These are phyloP conservation scores for Lepidurus packardi DNA, from an alignment of 1,140 invertebrate genomes.

Conservation along the genomic window DNA sequence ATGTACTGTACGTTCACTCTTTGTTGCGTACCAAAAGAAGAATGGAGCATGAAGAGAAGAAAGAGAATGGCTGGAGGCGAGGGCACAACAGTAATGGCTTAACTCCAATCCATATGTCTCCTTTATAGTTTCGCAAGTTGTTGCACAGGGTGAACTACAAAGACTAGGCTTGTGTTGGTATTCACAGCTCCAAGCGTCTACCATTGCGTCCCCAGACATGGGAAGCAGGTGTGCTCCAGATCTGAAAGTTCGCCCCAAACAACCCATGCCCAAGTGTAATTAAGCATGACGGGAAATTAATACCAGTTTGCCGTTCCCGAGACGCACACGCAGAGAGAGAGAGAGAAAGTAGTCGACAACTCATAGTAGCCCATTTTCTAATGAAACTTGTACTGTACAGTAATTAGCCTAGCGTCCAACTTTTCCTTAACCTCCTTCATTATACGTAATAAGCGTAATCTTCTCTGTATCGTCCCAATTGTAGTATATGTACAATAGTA, in stretches of 20 bases:
- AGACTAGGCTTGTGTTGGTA: background rate
- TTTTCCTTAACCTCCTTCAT: no score
- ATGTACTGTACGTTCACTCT: no score
- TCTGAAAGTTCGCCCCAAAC: background rate
- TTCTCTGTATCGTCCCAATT: no score
- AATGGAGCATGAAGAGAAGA: no score
- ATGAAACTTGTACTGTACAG: no score
- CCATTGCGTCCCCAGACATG: background rate
- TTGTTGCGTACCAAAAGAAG: no score
- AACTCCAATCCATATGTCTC: background rate
- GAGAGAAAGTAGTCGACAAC: background rate
- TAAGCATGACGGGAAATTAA: background rate
- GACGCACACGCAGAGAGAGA: background rate
- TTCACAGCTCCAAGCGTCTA: background rate
- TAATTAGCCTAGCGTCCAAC: no score
- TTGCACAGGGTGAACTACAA: background rate
- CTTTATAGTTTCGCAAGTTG: background rate
- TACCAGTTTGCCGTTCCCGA: background rate
- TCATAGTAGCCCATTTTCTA: no score
- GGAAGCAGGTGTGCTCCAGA: conserved; percentile 8
- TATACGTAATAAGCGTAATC: no score
- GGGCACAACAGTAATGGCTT: no score
- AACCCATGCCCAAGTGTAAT: background rate
- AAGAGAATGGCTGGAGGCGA: no score
- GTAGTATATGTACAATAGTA: no score